These are phyloP conservation scores for Hymenopus coronatus DNA, from an alignment of 2,888 invertebrate species.

Conservation along the genomic window DNA sequence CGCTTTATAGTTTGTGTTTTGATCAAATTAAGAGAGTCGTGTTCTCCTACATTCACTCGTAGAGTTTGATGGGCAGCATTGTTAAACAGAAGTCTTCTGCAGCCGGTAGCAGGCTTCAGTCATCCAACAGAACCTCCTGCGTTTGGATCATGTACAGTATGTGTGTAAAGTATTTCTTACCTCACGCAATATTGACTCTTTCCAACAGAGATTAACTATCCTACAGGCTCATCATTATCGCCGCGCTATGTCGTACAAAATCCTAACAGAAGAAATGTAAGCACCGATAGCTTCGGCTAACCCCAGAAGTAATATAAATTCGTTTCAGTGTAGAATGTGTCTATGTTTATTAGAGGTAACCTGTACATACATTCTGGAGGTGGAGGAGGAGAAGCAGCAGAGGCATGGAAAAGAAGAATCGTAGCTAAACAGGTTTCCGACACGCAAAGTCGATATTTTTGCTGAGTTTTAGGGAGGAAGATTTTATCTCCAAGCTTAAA, in stretches of 20 bases:
- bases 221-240: neutral
- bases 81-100: neutral
- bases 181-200: neutral
- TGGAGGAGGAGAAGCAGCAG: neutral
- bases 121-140: neutral
- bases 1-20: no score
- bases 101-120: neutral
- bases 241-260: neutral
- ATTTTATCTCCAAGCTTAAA: neutral
- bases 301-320: neutral
- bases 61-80: neutral
- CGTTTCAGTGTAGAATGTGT: neutral
- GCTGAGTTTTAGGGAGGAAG: conserved; percentile 8
- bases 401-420: neutral
- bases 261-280: neutral
- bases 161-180: neutral
- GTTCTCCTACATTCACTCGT: neutral
- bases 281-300: neutral
- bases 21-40: neutral
- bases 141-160: neutral
- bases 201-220: neutral
- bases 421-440: conserved; percentile 16
- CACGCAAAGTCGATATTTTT: conserved; percentile 23
- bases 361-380: neutral
- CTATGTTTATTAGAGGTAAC: conserved; percentile 6